phyloP scores from a whole-genome alignment of 2,888 invertebrate species.

The Drosophila bunnanda region DNA sequence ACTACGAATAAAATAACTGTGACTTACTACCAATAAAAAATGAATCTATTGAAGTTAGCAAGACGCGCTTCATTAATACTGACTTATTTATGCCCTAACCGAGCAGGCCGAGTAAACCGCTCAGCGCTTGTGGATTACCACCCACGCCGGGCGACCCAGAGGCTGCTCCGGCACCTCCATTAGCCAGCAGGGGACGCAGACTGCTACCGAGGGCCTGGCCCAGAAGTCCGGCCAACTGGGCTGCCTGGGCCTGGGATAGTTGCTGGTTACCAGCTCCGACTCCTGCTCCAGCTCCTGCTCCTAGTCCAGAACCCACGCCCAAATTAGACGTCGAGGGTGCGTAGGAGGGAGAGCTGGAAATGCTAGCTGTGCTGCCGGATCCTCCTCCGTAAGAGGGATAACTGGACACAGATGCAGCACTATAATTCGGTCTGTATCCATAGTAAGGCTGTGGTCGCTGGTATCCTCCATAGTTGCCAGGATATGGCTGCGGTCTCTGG shows the following conservation, averaged over 20 bases:
- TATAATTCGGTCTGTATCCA: conserved; percentile 51
- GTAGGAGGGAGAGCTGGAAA: conserved; percentile 5
- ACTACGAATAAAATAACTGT: neutral
- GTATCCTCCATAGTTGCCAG: conserved; percentile 46
- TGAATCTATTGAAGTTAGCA: neutral
- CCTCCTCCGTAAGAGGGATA: conserved; percentile 23
- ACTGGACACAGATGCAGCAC: neutral
- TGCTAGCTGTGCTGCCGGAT: conserved; percentile 21
- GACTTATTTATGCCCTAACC: conserved; percentile 42
- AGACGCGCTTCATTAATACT: conserved; percentile 30
- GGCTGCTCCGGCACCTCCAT: conserved; percentile 49
- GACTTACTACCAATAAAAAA: neutral
- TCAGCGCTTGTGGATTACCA: conserved; percentile 58
- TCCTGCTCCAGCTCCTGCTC: conserved; percentile 11
- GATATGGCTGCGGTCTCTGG: conserved; percentile 61
- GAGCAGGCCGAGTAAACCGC: conserved; percentile 55
- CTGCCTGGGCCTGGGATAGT: conserved; percentile 60
- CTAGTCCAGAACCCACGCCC: conserved; percentile 11
- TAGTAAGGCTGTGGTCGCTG: conserved; percentile 61
- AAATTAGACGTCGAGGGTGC: conserved; percentile 13
- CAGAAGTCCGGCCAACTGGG: conserved; percentile 74
- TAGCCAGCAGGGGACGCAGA: conserved; percentile 70
- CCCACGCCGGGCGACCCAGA: conserved; percentile 38
- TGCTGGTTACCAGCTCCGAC: conserved; percentile 49
- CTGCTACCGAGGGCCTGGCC: conserved; percentile 79